phyloP scores from a whole-genome alignment of 2,113 vertebrate species.

The Microcebus murinus region DNA sequence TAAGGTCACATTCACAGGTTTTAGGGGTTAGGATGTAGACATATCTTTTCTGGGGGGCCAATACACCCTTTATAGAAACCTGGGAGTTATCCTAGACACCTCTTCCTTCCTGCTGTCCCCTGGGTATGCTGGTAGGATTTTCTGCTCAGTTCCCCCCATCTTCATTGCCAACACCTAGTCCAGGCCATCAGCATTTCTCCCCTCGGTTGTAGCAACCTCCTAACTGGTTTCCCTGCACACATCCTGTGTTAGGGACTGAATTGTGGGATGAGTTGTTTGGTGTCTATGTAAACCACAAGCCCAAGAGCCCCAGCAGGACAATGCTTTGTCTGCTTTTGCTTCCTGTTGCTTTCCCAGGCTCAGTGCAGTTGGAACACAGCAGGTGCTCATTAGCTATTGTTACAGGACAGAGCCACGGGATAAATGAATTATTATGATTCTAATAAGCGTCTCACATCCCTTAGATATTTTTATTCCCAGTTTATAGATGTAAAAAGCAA shows the following conservation, averaged over 20 bases:
- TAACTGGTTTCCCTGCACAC: background rate
- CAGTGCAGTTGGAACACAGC: background rate
- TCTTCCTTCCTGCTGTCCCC: background rate
- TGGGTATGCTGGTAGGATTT: background rate
- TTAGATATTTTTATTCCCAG: background rate
- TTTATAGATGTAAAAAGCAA: background rate
- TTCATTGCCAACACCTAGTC: background rate
- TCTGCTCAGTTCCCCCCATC: accelerated
- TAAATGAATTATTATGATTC: background rate
- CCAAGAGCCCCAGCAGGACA: background rate
- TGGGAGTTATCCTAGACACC: background rate
- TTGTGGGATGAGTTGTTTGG: background rate
- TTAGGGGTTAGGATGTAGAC: too few species aligned
- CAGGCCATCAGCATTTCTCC: background rate
- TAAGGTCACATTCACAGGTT: background rate
- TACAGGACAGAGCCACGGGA: background rate
- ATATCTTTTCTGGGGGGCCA: background rate
- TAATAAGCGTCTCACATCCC: background rate
- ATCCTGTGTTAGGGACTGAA: background rate
- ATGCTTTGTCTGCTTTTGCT: background rate
- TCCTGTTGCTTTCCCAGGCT: background rate
- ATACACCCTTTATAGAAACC: background rate
- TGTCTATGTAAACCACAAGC: background rate
- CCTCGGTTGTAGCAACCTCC: background rate
- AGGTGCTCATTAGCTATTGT: background rate